Base-by-base conservation (phyloP, 2,113 vertebrate species). In the Bucco capensis region DNA sequence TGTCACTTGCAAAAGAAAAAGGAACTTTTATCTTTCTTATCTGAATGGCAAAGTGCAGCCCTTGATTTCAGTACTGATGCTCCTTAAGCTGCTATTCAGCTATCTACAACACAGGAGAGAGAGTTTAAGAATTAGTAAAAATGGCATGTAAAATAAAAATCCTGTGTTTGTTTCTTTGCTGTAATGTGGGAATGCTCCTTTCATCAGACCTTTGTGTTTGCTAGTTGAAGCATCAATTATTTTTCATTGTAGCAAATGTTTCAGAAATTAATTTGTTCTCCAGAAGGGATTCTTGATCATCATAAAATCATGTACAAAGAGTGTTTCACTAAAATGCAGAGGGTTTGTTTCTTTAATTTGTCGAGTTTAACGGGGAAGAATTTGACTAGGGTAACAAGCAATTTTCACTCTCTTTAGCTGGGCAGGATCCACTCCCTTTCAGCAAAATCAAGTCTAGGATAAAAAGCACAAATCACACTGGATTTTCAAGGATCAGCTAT, bases 261-360 rank as follows among this genome's bases (percentile, higher is more conserved):
- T 82, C 74, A 78, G 35, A 92, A 83, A 88, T 87, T 84, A 60
- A 70, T 95, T 96, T 95, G 19, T 35, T 73, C 23, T 76, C 57
- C 80, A 91, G 72, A 86, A 91, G 24, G 54, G 64, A 80, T 42
- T 19, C 25, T 92, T 77, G 60, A 61, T 92, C 66, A 87, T 40
- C 42, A 57, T 61, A 73, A 95, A 95, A 89, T 8, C 40, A 91
- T 81, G 89, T 50, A 49, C 4, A 18, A 84, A 64, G 14, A 61
- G 5, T 5, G 13, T 50, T 88, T 62, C 33, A 38, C 56, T 64
- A 50, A 93, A 93, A 90, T n/a, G 25, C 47, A 61, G 56, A 66
- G 50, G 5, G 14, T 44, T 83, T 90, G 42, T 89, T 92, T 88
- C 67, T 53, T 87, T 83, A 80, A 70, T 18, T 22, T 70, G 42